These are phyloP conservation scores for Cantharis rustica DNA, from an alignment of 2,888 invertebrate genomes.

Conservation along the genomic window DNA sequence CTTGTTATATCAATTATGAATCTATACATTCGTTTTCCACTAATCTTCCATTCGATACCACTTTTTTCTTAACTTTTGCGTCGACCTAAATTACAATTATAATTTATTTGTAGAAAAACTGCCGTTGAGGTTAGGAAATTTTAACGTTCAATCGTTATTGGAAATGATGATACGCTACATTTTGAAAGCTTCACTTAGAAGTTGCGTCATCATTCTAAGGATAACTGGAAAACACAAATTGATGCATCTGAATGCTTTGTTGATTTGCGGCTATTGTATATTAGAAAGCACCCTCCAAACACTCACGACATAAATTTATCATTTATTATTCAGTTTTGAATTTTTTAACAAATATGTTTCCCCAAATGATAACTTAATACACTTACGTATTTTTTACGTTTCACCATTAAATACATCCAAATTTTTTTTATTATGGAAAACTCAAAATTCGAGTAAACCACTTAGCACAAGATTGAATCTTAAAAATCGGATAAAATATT, in stretches of 20 bases:
- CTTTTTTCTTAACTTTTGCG: background rate
- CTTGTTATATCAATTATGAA: slow-evolving; percentile 53
- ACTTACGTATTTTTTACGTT: background rate
- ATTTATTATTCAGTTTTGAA: slow-evolving; percentile 9
- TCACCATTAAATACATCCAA: background rate
- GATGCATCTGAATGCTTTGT: slow-evolving; percentile 39
- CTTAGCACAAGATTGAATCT: background rate
- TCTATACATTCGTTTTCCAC: slow-evolving; percentile 39
- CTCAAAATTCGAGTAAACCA: background rate
- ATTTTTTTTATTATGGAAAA: background rate
- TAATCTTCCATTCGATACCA: background rate
- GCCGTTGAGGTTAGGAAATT: background rate
- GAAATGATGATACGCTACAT: slow-evolving; percentile 50
- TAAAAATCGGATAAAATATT: background rate
- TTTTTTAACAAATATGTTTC: background rate
- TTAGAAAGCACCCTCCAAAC: slow-evolving; percentile 5
- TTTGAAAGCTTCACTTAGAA: slow-evolving; percentile 43
- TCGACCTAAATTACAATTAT: background rate
- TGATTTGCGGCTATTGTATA: slow-evolving; percentile 38
- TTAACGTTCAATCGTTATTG: background rate
- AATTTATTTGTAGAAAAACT: background rate
- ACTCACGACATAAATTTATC: slow-evolving; percentile 17
- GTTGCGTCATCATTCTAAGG: slow-evolving; percentile 46
- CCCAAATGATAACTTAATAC: background rate
- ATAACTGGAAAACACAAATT: slow-evolving; percentile 46